phyloP scores from a whole-genome alignment of 2,113 vertebrate species.

The Dipodomys spectabilis region DNA sequence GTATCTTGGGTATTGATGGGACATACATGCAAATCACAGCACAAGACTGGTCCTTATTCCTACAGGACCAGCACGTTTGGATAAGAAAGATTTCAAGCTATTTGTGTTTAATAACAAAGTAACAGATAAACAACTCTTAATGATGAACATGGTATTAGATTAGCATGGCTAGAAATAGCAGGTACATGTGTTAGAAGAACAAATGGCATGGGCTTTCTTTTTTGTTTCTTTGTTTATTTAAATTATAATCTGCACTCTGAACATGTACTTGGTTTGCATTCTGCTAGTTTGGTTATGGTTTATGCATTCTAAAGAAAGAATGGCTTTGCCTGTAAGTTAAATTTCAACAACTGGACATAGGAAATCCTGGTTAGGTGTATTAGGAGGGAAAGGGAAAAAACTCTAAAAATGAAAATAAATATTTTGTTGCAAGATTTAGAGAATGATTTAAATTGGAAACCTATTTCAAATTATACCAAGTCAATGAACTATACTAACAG shows the following conservation, averaged over 20 bases:
- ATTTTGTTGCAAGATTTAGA: neutral
- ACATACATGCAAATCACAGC: constrained; percentile 61
- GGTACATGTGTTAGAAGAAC: neutral
- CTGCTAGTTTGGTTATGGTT: neutral
- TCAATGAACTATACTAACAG: neutral
- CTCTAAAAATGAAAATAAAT: neutral
- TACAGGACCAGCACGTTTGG: neutral
- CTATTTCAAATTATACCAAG: constrained; percentile 6
- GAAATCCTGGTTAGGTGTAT: neutral
- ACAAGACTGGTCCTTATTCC: neutral
- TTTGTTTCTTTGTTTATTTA: constrained; percentile 19
- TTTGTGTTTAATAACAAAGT: constrained; percentile 28
- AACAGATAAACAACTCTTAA: neutral
- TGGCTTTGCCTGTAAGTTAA: constrained; percentile 20
- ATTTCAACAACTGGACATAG: neutral
- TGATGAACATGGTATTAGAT: neutral
- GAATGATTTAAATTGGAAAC: constrained; percentile 17
- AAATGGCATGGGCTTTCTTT: neutral
- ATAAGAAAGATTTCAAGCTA: constrained; percentile 20
- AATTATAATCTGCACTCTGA: neutral
- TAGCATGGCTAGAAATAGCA: neutral
- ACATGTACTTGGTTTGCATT: neutral
- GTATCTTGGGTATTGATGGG: constrained; percentile 68
- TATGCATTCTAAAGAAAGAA: neutral
- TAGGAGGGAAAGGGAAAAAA: neutral